phyloP scores from a whole-genome alignment of 2,797 vertebrate genomes.

The Cacajao melanocephalus region DNA sequence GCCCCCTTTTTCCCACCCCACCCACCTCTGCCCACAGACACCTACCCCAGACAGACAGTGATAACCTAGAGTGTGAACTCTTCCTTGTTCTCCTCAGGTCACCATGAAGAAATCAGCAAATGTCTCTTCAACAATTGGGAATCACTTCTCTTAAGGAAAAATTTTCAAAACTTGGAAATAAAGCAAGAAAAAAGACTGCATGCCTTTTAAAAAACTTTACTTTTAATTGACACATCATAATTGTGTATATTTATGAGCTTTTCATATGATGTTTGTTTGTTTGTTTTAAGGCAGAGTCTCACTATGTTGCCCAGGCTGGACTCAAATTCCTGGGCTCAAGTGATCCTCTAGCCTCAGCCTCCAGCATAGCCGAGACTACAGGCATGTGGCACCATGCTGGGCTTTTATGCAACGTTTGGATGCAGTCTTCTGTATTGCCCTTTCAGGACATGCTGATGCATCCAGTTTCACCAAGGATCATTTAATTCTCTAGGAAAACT shows the following conservation, averaged over 20 bases:
- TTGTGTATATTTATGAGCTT: background rate
- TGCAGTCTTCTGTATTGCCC: background rate
- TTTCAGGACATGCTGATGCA: background rate
- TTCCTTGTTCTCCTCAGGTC: background rate
- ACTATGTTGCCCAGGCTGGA: background rate
- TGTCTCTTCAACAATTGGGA: background rate
- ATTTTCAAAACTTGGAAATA: background rate
- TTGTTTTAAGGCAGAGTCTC: background rate
- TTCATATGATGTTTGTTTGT: background rate
- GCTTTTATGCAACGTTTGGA: background rate
- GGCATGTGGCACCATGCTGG: background rate
- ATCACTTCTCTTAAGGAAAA: background rate
- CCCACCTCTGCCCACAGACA: no score
- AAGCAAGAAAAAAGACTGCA: background rate
- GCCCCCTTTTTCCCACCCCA: no score
- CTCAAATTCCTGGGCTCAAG: background rate
- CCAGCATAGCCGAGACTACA: background rate
- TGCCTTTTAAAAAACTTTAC: background rate
- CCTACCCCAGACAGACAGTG: no score
- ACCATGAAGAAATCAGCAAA: background rate
- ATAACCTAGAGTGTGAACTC: rapidly evolving
- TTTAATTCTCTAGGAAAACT: background rate
- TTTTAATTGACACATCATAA: background rate
- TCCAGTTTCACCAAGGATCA: background rate
- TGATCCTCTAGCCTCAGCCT: background rate